Conservation (phyloP, 2,888 invertebrate genomes). For the Formica aserva region DNA sequence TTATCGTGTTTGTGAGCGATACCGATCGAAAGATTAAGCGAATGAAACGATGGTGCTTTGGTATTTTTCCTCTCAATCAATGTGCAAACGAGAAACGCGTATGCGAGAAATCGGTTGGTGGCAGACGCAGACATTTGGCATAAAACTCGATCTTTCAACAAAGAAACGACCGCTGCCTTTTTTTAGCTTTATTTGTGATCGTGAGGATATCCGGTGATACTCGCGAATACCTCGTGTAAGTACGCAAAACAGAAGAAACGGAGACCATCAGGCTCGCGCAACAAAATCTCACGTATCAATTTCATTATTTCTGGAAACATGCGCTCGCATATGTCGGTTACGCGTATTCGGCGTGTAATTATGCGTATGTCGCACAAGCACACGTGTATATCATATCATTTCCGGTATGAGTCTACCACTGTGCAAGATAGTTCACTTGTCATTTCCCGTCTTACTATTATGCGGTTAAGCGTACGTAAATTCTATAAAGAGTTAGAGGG, state of each 20-base stretch:
- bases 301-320: constrained; percentile 23
- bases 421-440: constrained; percentile 65
- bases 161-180: not conserved
- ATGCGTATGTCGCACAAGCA: constrained; percentile 32
- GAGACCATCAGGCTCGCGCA: not conserved
- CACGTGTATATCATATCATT: constrained; percentile 69
- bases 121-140: not conserved
- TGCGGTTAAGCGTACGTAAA: constrained; percentile 38
- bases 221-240: not conserved
- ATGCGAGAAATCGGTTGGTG: constrained; percentile 6
- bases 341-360: constrained; percentile 36
- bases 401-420: constrained; percentile 68
- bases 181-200: constrained; percentile 20
- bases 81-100: not conserved
- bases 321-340: constrained; percentile 1
- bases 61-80: not conserved
- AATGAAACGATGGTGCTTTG: not conserved
- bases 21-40: constrained; percentile 18
- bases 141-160: not conserved
- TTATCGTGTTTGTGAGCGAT: constrained; percentile 11
- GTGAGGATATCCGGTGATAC: not conserved
- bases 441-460: constrained; percentile 74
- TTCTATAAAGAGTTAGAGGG: not conserved
- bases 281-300: constrained; percentile 5
- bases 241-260: not conserved